phyloP scores from a whole-genome alignment of 1,140 invertebrate genomes.

The Cyphomyrmex costatus region DNA sequence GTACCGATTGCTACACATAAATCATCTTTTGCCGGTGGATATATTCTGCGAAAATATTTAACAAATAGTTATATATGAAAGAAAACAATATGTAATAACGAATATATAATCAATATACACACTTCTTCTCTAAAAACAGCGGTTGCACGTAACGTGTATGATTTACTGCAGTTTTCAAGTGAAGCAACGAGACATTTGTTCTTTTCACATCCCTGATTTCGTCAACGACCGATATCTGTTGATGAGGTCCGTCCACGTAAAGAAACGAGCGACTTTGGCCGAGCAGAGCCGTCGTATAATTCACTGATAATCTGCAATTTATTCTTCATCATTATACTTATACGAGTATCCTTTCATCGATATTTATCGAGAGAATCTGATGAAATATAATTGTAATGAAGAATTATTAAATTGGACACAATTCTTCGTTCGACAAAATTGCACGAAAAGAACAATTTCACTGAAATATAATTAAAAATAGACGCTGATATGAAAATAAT shows the following conservation, averaged over 20 bases:
- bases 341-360: neutral
- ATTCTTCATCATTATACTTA: neutral
- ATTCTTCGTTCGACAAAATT: neutral
- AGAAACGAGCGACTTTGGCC: conserved; percentile 89
- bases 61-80: too few species aligned
- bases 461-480: too few species aligned
- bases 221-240: conserved; percentile 89
- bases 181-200: conserved; percentile 88
- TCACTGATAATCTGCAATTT: conserved; percentile 86
- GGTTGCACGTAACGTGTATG: conserved; percentile 89
- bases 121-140: conserved; percentile 84
- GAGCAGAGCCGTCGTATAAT: conserved; percentile 89
- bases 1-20: conserved; percentile 87
- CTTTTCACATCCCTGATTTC: conserved; percentile 86
- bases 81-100: neutral
- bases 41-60: conserved; percentile 75
- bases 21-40: conserved; percentile 81
- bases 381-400: neutral
- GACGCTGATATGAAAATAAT: too few species aligned
- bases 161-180: conserved; percentile 87
- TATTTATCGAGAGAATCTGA: neutral
- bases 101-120: neutral
- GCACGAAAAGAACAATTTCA: too few species aligned
- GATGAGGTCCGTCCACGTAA: conserved; percentile 89
- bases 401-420: neutral